Evolutionary conservation across 2,888 invertebrate species (phyloP), one percentile per base, ranked within the genome.

Genomic region (Halictus ligatus): DNA sequence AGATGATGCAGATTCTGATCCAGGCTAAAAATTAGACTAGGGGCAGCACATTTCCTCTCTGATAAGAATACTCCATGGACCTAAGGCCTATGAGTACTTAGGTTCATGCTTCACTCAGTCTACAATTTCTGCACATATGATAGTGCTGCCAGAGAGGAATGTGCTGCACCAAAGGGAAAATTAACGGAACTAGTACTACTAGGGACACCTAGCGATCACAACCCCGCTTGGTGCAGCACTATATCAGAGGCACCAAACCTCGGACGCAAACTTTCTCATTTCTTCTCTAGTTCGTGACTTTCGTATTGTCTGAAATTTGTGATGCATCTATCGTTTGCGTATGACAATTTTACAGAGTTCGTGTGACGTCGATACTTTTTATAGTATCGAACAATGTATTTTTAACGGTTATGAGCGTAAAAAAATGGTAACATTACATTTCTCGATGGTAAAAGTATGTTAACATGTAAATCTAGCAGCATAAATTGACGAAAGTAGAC

Each of bases 361-460:
- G 85, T 86, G 78, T 86, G 85, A 86, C 78, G 80, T 86, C 85
- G 85, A 76, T 86, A 80, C 18, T 73, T 67, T 40, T 80, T 69
- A 69, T 25, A 60, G 46, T 75, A 64, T 67, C 29, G 46, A 60
- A 75, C 60, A 18, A 71, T 73, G 86, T 80, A 75, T 58, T 40
- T 12, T 7, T 50, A 78, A 81, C 25, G n/a, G 81, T 80, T 75
- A 71, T 81, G 43, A 78, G 10, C 50, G 2, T 86, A 78, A 25
- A 40, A 75, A 81, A 78, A 86, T 86, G 86, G 86, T 78, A 78
- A 86, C 18, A 58, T 43, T 76, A 5, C 13, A 81, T 72, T 86
- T 78, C 5, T 75, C 40, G 18, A n/a, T 64, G 54, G 74, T 50
- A 85, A 80, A 72, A 78, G 46, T 81, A 81, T 72, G 60, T 75